Conservation (phyloP, 2,888 invertebrate genomes). For the Stramonita haemastoma region DNA sequence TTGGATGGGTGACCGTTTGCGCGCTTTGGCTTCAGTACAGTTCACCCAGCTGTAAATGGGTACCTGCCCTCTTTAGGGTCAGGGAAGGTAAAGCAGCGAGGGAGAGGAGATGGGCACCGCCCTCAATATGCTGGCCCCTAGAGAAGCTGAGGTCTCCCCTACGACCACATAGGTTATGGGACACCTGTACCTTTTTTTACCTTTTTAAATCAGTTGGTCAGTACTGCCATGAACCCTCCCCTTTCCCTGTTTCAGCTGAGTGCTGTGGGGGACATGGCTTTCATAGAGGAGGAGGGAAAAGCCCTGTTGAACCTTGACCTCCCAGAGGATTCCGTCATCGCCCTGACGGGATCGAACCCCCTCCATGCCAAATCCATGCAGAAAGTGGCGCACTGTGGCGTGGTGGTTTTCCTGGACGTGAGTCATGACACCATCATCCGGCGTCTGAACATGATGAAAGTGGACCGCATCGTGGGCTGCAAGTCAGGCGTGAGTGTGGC, state of each 20-base stretch:
- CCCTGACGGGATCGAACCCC: constrained; percentile 73
- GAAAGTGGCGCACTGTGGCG: constrained; percentile 48
- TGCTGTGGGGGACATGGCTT: constrained; percentile 64
- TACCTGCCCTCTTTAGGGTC: too few relatives aligned
- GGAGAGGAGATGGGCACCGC: too few relatives aligned
- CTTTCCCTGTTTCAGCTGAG: constrained; percentile 56
- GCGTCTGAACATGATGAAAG: constrained; percentile 68
- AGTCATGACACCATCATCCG: constrained; percentile 61
- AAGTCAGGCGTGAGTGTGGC: constrained; percentile 59
- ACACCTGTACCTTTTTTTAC: too few relatives aligned
- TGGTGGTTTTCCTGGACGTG: constrained; percentile 68
- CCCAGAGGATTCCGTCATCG: constrained; percentile 57
- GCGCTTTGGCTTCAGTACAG: too few relatives aligned
- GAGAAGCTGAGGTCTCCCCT: too few relatives aligned
- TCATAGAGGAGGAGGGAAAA: constrained; percentile 70
- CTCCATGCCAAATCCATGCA: constrained; percentile 66
- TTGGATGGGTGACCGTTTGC: too few relatives aligned
- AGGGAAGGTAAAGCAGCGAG: too few relatives aligned
- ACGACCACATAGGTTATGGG: too few relatives aligned
- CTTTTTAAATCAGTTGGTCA: too few relatives aligned
- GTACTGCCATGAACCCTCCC: neutral
- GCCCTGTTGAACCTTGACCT: constrained; percentile 61
- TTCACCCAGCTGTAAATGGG: too few relatives aligned
- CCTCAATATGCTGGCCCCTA: too few relatives aligned
- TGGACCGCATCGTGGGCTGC: constrained; percentile 71